Evolutionary conservation across 53 echinoderm and acorn worm genomes (phyloP), one percentile per base, ranked within the genome.

Genomic region (Paelopatides confundens): DNA sequence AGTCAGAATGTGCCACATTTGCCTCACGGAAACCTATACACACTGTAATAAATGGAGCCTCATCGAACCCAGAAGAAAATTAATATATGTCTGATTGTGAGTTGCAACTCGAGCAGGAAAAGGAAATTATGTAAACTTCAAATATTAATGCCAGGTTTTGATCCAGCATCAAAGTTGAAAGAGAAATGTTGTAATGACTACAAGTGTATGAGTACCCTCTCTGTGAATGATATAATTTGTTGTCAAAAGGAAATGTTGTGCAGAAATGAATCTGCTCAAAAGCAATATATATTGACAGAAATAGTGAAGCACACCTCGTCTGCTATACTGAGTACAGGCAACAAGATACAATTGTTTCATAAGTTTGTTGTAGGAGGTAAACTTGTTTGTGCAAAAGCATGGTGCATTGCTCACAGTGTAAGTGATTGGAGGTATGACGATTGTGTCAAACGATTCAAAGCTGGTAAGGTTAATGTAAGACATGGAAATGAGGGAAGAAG

Each of bases 351-450:
- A 23, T 21, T 18, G 15, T 15, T 18, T 18, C 71, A 87, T 23
- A 51, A 74, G 3, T 87, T 87, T 87, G n/a, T 87, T 18, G 28
- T 87, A 21, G 40, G 31, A 31, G 87, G 87, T 3, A 76, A 74
- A 23, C 34, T 58, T 8, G 74, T 87, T 33, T 87, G 76, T 40
- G 48, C 52, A 54, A 74, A 66, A 58, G 79, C 88, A 31, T 88
- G 88, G 88, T 78, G 88, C 35, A 78, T 43, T 28, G 88, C 65
- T 18, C 88, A 88, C 33, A 40, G 65, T 51, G 65, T 78, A 34
- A 78, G 77, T 18, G 38, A 78, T 26, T 62, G 64, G 47, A 24
- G 79, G 31, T 88, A 78, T 78, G 46, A 63, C 9, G 27, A 78
- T 3, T 88, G 88, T 31, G 39, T 77, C 21, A 62, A 50, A 14